Conservation (phyloP, 2,888 invertebrate species). For the Diarsia rubi region DNA sequence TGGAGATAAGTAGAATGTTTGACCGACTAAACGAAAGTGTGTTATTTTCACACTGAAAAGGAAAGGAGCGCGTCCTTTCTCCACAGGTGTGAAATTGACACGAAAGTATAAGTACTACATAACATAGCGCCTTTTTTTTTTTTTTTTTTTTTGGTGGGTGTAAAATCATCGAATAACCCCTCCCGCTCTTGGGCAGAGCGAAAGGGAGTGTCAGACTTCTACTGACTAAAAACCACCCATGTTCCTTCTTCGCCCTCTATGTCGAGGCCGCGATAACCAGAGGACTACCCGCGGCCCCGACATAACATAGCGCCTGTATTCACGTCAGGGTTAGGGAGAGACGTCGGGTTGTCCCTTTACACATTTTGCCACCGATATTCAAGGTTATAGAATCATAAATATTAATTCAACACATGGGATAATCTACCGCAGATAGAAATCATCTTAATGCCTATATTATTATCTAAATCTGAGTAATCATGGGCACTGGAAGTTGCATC, state of each 20-base stretch:
- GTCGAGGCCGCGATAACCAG: no score
- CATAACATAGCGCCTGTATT: background rate
- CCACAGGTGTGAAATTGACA: background rate
- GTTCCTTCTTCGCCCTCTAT: no score
- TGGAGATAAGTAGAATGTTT: background rate
- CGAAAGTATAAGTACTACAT: background rate
- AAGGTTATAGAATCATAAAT: background rate
- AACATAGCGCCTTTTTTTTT: background rate
- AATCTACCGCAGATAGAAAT: background rate
- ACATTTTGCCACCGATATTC: background rate
- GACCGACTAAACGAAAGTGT: background rate
- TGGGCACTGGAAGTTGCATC: background rate
- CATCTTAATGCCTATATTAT: background rate
- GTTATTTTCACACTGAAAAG: constrained; percentile 34
- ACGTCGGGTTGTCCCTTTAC: background rate
- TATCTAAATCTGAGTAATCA: constrained; percentile 11
- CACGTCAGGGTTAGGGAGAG: no score
- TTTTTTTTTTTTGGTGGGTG: no score
- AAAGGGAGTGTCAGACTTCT: no score
- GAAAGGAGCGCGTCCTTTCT: constrained; percentile 29
- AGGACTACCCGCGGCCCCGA: no score
- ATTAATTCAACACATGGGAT: background rate
- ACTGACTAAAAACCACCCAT: no score
- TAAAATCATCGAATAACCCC: no score
- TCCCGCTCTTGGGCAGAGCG: no score